Base-by-base conservation (phyloP, 2,888 invertebrate species). In the Disparrhopalites patrizii region DNA sequence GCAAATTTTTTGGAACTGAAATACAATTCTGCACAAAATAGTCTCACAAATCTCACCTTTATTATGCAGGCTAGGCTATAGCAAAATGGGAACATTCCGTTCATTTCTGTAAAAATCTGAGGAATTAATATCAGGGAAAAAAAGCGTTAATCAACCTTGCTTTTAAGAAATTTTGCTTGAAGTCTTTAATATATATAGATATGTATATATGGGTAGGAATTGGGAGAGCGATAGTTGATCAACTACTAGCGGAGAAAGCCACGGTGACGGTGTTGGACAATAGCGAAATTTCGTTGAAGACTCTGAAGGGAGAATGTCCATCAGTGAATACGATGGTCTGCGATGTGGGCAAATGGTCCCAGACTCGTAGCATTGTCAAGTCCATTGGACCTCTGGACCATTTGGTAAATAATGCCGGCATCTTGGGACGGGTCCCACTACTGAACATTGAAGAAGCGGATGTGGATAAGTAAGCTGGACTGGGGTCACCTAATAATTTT, bases 401-500 rank as follows among this genome's bases (percentile, higher is more conserved):
- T 40, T 28, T 57, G 8, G 57, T 57, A 15, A 57, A 57, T 25
- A 57, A 57, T 57, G 57, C 57, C 1, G 57, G 57, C 8, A 36
- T 57, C 33, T 23, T 57, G 1, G 5, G 2, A 15, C n/a, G 20
- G 25, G n/a, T 36, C 7, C 40, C 57, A 2, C 40, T 57, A 27
- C 3, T 57, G 15, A 27, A 8, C 8, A 57, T 57, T 40, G 18
- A 38, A 57, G n/a, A 30, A 7, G 18, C 38, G 7, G 23, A 57
- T 25, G 38, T 57, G 38, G 57, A 57, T 18, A 2, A 36, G 57
- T 57, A 25, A 2, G 57, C n/a, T n/a, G n/a, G n/a, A n/a, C n/a
- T n/a, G n/a, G n/a, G n/a, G n/a, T n/a, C n/a, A n/a, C n/a, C n/a
- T n/a, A n/a, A n/a, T n/a, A n/a, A n/a, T n/a, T n/a, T n/a, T n/a